Evolutionary conservation across 2,888 invertebrate species (phyloP), one percentile per base, ranked within the genome.

Genomic region (Nebria brevicollis): DNA sequence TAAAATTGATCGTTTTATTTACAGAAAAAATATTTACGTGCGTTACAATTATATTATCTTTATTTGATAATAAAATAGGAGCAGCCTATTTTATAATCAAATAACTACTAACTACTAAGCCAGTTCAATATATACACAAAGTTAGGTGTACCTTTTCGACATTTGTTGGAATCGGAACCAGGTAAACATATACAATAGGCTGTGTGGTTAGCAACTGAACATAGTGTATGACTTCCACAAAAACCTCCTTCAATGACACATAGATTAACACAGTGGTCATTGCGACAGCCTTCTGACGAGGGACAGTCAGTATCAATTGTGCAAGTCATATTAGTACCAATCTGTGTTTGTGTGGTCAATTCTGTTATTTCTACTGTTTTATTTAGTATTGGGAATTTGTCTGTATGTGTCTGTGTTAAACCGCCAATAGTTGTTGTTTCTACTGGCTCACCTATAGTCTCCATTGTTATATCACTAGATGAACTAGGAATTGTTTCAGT

Each of bases 201-300:
- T 84, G 90, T 90, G 88, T 93, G 93, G 88, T 93, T 90, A 88
- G 90, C 88, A 87, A 93, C 92, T 87, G 89, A 90, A 91, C 93
- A 94, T 87, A 91, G 89, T 87, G 92, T 91, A 87, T 92, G 92
- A 86, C 90, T 89, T 87, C 91, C 91, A 90, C 94, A 94, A 76
- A 88, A 84, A 77, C 87, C 87, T 83, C 88, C 90, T 83, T 85
- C 85, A 82, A 88, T 86, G 86, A 89, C 90, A 89, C 94, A 94
- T 85, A 93, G 92, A 88, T 93, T 92, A 89, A 92, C 90, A 89
- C 94, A 94, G 88, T 90, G 89, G 89, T 92, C 92, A 86, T 90
- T 90, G 85, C 91, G 89, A 89, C 95, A 95, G 86, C 91, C 91
- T 88, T 93, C 92, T 86, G 91, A 90, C 86, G 90, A 89, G 84